phyloP scores from a whole-genome alignment of 2,888 invertebrate genomes.

The Macrostomum cliftonense region DNA sequence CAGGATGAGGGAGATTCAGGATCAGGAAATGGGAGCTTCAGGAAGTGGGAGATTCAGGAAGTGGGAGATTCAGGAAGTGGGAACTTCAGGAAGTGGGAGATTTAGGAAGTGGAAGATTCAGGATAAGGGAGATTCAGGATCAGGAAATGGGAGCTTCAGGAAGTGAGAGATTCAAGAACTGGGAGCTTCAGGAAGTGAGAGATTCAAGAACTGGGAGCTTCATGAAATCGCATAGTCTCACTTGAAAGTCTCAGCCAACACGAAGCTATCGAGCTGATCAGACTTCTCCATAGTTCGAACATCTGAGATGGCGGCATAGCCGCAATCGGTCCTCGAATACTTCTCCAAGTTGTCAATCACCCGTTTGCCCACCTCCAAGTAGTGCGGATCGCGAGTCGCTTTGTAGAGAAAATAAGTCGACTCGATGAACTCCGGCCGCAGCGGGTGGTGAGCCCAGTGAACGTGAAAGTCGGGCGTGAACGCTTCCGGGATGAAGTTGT shows the following conservation, averaged over 20 bases:
- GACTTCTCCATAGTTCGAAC: slow-evolving; percentile 8
- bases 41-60: too few relatives aligned
- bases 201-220: too few relatives aligned
- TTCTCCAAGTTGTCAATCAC: slow-evolving; percentile 70
- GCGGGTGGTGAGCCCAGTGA: slow-evolving; percentile 91
- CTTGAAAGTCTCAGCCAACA: slow-evolving; percentile 78
- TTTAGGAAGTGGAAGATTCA: too few relatives aligned
- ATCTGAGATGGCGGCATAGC: slow-evolving; percentile 76
- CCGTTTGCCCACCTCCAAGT: slow-evolving; percentile 67
- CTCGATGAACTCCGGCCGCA: slow-evolving; percentile 89
- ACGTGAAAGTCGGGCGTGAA: slow-evolving; percentile 94
- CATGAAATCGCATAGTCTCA: too few relatives aligned
- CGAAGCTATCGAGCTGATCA: slow-evolving; percentile 63
- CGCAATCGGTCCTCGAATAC: slow-evolving; percentile 77
- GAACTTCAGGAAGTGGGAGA: too few relatives aligned
- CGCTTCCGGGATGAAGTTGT: slow-evolving; percentile 92
- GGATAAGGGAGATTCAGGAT: too few relatives aligned
- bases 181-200: too few relatives aligned
- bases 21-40: too few relatives aligned
- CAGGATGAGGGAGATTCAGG: too few relatives aligned
- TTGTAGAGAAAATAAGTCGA: slow-evolving; percentile 86
- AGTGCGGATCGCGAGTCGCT: slow-evolving; percentile 85
- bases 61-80: too few relatives aligned
- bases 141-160: too few relatives aligned
- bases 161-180: too few relatives aligned